A percentile compares a stretch with the other conserved stretches of the same genome.
These are phyloP conservation scores for Vireo altiloquus DNA, from an alignment of 2,113 vertebrate species.

Conservation along the genomic window DNA sequence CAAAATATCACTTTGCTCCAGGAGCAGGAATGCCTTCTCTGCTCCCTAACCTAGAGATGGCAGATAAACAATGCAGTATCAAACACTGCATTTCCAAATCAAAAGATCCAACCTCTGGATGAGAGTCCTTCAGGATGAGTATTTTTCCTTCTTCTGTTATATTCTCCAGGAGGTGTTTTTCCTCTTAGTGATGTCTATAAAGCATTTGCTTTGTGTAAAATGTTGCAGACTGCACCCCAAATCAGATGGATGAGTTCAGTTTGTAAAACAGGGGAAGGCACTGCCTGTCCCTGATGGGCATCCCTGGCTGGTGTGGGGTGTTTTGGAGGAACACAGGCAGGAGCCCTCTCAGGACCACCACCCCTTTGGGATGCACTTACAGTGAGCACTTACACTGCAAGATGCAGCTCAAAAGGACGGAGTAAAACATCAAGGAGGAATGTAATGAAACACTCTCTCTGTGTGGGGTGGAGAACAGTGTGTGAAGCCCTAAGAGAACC, in stretches of 20 bases:
- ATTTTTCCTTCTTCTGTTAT: background rate
- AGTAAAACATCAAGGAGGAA: background rate
- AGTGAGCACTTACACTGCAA: background rate
- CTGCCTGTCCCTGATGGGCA: background rate
- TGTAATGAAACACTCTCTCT: background rate
- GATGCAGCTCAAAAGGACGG: background rate
- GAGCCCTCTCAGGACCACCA: background rate
- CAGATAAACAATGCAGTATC: background rate
- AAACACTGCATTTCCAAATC: background rate
- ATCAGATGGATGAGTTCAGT: background rate
- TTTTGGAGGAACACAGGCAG: background rate
- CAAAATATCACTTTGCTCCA: background rate
- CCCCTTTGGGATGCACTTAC: background rate
- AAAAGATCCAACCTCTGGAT: background rate
- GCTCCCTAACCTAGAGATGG: background rate
- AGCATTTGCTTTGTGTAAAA: background rate
- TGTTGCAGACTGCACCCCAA: background rate
- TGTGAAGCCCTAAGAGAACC: background rate
- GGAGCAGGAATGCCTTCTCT: background rate
- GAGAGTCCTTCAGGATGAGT: background rate
- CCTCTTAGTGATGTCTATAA: background rate
- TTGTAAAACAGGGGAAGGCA: background rate
- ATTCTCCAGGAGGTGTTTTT: background rate
- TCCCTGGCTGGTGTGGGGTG: fast-evolving
- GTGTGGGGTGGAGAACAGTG: background rate